Percentiles rank a stretch among this genome's conserved stretches.
These are phyloP conservation scores for Tachina grossa DNA, from an alignment of 2,888 invertebrate genomes.

Conservation along the genomic window DNA sequence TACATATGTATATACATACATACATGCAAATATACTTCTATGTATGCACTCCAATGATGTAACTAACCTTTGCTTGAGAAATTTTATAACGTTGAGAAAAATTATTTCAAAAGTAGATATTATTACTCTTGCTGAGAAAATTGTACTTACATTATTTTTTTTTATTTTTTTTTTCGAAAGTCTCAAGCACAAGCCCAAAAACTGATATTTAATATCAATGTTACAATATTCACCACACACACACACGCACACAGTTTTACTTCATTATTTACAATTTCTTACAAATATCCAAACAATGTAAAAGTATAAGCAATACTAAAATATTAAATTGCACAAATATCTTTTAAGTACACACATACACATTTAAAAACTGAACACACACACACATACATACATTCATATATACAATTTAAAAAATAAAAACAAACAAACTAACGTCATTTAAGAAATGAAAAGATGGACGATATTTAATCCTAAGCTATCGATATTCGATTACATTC, in stretches of 20 bases:
- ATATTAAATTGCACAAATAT: conserved; percentile 69
- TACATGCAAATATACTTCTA: neutral
- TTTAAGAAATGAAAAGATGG: conserved; percentile 78
- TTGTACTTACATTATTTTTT: neutral
- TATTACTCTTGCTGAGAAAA: neutral
- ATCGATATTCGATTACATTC: conserved; percentile 83
- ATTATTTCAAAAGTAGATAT: conserved; percentile 5
- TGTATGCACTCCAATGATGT: conserved; percentile 20
- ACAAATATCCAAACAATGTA: neutral
- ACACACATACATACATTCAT: conserved; percentile 8
- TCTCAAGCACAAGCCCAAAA: conserved; percentile 44
- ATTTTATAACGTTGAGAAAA: conserved; percentile 67
- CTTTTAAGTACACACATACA: conserved; percentile 46
- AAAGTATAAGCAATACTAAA: conserved; percentile 55
- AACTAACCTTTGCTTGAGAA: conserved; percentile 63
- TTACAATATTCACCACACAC: conserved; percentile 35
- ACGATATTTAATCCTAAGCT: conserved; percentile 82
- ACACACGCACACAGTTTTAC: conserved; percentile 39
- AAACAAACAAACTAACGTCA: conserved; percentile 66
- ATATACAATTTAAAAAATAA: conserved; percentile 49
- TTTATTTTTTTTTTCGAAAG: conserved; percentile 16
- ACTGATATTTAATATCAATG: conserved; percentile 67
- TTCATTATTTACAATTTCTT: conserved; percentile 56
- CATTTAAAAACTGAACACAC: conserved; percentile 2
- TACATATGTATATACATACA: neutral